Conservation (phyloP, 2,113 vertebrate genomes). For the Speoplatyrhinus poulsoni region DNA sequence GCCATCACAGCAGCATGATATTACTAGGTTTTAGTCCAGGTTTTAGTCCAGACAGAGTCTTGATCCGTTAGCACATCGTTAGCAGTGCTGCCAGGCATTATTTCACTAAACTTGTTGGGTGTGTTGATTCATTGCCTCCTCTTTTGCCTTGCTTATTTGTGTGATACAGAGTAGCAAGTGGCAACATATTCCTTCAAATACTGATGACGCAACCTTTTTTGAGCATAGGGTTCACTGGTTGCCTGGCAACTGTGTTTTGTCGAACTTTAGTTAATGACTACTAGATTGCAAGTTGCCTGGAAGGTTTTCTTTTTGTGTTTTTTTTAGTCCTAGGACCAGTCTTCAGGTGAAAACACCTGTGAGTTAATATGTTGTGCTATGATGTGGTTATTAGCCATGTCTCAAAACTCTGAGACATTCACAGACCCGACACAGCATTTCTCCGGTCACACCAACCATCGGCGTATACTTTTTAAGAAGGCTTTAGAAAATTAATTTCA, state of each 20-base stretch:
- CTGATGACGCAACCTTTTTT: constrained; percentile 13
- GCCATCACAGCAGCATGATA: no score
- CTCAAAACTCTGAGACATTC: no score
- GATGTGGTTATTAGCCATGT: no score
- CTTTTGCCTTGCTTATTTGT: neutral
- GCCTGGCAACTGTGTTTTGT: constrained; percentile 33
- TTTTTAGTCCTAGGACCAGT: constrained; percentile 18
- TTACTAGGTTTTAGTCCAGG: no score
- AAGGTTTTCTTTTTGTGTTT: neutral
- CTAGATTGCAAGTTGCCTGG: constrained; percentile 6
- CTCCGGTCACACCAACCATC: no score
- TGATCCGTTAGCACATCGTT: no score
- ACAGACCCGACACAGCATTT: no score
- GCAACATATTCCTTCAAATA: neutral
- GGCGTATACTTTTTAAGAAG: no score
- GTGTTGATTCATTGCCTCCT: neutral
- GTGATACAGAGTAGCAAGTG: neutral
- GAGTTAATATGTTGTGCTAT: constrained; percentile 24
- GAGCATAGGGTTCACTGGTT: constrained; percentile 20
- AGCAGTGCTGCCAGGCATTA: no score
- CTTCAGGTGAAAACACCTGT: constrained; percentile 30
- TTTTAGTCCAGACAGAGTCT: no score
- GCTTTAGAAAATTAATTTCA: no score
- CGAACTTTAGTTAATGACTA: constrained; percentile 24
- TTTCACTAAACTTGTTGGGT: neutral